Base-by-base conservation (phyloP, 2,888 invertebrate species). In the Lymantria dispar region DNA sequence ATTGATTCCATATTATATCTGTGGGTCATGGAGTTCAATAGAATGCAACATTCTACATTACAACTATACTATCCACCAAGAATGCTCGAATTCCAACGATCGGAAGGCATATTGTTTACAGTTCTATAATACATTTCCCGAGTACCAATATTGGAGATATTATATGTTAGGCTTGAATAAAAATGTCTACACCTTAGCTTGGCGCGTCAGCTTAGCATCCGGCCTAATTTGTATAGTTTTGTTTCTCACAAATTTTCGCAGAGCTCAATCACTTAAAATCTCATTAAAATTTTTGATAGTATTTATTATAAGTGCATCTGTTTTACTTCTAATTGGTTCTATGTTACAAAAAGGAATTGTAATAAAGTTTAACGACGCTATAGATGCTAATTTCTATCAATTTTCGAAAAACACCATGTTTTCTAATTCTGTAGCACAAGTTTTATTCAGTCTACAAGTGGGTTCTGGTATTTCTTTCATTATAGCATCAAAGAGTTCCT, bases 291-390 rank as follows among this genome's bases (percentile, higher is more conserved):
- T 72, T 5, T 64, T 79, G 8, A 64, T 69, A 0, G 3, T 74
- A 14, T 81, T 71, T 62, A 85, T 88, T 0, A 56, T 76, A 0
- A 0, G 68, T 0, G 71, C 71, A 5, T 81, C 82, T 36, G 10
- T 74, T 1, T 0, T 80, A 9, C 43, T 88, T 1, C 50, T 87
- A 52, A 63, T 83, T 41, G 86, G 85, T 12, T 83, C 88, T 0
- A 78, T 89, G 85, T 50, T 80, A 33, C 90, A 90, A 57, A 87
- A 83, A 60, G 88, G 90, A 1, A 43, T 90, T 7, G 76, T 87
- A 0, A 54, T 64, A 0, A 76, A 77, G 45, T 87, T 74, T 48
- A 69, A 68, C 38, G 74, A 76, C 3, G 78, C 80, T 1, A 50
- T 90, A 13, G 89, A 89, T 54, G 54, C 70, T 0, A 67, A 74